These are phyloP conservation scores for Cistogaster globosa DNA, from an alignment of 2,888 invertebrate genomes.

Conservation along the genomic window DNA sequence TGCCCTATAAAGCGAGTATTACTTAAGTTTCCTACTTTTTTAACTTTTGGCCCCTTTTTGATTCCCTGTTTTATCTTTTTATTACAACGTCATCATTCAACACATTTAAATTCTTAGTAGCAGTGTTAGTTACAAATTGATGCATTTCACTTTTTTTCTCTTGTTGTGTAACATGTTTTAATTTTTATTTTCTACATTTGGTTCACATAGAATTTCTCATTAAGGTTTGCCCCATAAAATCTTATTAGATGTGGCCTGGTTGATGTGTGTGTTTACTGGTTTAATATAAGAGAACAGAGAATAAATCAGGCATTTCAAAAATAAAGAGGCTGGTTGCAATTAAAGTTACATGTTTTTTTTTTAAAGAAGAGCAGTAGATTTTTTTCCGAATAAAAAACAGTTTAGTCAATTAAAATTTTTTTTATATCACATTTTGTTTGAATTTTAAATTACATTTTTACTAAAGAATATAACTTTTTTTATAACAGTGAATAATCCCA, in stretches of 20 bases:
- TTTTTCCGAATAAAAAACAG: too few relatives aligned
- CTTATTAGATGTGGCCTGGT: slow-evolving; percentile 3
- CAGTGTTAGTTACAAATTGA: slow-evolving; percentile 66
- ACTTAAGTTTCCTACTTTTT: slow-evolving; percentile 39
- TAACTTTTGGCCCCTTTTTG: slow-evolving; percentile 53
- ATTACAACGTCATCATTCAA: slow-evolving; percentile 41
- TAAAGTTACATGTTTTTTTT: slow-evolving; percentile 45
- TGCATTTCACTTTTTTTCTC: slow-evolving; percentile 50
- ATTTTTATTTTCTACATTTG: not conserved
- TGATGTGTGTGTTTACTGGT: not conserved
- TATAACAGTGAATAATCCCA: too few relatives aligned
- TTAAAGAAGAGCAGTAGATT: slow-evolving; percentile 10
- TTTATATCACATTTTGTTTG: too few relatives aligned
- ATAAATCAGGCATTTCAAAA: slow-evolving; percentile 6
- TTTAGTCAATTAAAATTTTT: too few relatives aligned
- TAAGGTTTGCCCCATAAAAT: slow-evolving; percentile 41
- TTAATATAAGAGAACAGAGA: not conserved
- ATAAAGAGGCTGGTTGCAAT: slow-evolving; percentile 28
- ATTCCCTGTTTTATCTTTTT: slow-evolving; percentile 22
- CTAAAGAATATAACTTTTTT: too few relatives aligned
- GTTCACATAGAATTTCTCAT: slow-evolving; percentile 41
- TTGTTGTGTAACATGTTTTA: not conserved
- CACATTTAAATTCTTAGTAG: slow-evolving; percentile 57
- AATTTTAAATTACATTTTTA: too few relatives aligned
- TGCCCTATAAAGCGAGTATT: slow-evolving; percentile 54